Conservation (phyloP, 2,888 invertebrate genomes). For the Tridacna crocea region DNA sequence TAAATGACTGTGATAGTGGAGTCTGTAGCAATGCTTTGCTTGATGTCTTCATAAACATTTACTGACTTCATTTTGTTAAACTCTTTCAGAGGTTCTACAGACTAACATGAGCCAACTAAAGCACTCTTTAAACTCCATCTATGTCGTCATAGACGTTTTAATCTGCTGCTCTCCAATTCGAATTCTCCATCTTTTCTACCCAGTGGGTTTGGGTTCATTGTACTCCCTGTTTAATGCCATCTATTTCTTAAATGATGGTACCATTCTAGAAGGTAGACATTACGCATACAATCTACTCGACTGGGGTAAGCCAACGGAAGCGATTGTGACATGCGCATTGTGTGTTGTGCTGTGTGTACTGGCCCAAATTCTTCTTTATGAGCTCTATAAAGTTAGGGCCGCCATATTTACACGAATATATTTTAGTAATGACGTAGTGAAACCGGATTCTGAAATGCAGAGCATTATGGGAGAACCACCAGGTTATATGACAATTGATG, state of each 20-base stretch:
- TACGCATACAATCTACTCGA: slow-evolving; percentile 80
- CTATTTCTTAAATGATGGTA: slow-evolving; percentile 80
- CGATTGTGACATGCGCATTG: slow-evolving; percentile 77
- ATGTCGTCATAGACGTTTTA: slow-evolving; percentile 77
- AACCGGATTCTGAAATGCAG: slow-evolving; percentile 72
- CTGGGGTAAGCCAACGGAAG: slow-evolving; percentile 79
- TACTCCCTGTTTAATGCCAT: slow-evolving; percentile 80
- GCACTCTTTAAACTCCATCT: slow-evolving; percentile 78
- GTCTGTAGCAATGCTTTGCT: too few relatives aligned
- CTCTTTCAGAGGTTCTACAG: slow-evolving; percentile 69
- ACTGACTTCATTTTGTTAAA: too few relatives aligned
- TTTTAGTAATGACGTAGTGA: slow-evolving; percentile 55
- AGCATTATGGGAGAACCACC: slow-evolving; percentile 63
- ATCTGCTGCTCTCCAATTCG: slow-evolving; percentile 78
- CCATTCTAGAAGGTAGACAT: slow-evolving; percentile 74
- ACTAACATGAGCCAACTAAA: slow-evolving; percentile 77
- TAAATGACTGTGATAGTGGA: too few relatives aligned
- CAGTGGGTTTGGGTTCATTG: slow-evolving; percentile 75
- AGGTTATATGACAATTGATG: slow-evolving; percentile 62
- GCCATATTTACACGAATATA: slow-evolving; percentile 67
- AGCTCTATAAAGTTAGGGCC: slow-evolving; percentile 67
- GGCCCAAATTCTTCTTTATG: slow-evolving; percentile 71
- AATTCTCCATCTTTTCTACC: slow-evolving; percentile 78
- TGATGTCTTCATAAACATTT: too few relatives aligned
- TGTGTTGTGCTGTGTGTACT: slow-evolving; percentile 73